Conservation (phyloP, 2,797 vertebrate genomes). For the Pantherophis vulpinus region DNA sequence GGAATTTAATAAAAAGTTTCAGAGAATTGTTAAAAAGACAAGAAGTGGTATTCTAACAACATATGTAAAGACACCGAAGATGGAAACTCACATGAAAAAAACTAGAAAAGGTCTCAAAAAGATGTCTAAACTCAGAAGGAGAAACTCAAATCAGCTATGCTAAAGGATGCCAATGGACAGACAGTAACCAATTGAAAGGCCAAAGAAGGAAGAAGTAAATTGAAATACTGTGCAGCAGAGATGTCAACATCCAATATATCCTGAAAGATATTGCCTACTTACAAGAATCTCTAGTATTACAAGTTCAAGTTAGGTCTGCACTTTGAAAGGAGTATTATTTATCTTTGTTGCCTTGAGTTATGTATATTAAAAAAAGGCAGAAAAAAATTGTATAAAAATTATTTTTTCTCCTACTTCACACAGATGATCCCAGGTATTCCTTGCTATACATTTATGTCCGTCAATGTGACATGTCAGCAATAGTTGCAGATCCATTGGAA, state of each 20-base stretch:
- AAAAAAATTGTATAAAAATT: not conserved
- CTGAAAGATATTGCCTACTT: not conserved
- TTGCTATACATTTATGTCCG: not conserved
- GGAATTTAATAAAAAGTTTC: not conserved
- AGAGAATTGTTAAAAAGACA: not conserved
- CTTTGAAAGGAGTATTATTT: not conserved
- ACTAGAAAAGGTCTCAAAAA: not conserved
- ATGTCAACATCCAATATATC: not conserved
- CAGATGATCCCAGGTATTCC: not conserved
- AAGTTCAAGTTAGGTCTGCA: not conserved
- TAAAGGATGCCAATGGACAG: not conserved
- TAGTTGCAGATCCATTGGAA: not conserved
- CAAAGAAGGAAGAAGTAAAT: not conserved
- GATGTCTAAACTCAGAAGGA: not conserved
- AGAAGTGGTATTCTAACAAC: not conserved
- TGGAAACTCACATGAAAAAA: not conserved
- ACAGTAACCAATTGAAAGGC: not conserved
- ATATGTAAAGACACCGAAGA: not conserved
- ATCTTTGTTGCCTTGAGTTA: not conserved
- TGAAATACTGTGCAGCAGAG: not conserved
- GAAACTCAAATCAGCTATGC: not conserved
- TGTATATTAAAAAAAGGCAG: not conserved
- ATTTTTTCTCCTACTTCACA: not conserved
- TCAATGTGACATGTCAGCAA: not conserved
- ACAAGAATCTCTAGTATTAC: not conserved